Percentiles rank a stretch among this genome's conserved stretches.
These are phyloP conservation scores for Amblyteles armatorius DNA, from an alignment of 2,888 invertebrate species.

Conservation along the genomic window DNA sequence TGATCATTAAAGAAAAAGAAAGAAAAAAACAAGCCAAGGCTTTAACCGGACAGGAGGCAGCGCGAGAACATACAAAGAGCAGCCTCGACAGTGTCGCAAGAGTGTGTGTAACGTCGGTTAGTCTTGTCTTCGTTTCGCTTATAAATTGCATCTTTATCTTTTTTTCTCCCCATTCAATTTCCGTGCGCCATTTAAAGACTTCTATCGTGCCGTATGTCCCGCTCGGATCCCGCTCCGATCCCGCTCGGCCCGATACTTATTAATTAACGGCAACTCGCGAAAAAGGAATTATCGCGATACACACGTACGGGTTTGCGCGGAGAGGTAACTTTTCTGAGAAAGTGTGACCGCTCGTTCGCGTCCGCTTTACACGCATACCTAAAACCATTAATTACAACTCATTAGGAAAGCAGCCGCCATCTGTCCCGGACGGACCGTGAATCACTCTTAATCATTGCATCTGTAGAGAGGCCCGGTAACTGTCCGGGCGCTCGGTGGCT, in stretches of 20 bases:
- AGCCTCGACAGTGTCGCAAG: background rate
- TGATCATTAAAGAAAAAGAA: background rate
- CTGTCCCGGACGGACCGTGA: constrained; percentile 82
- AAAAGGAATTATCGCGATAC: constrained; percentile 53
- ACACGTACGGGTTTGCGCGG: constrained; percentile 28
- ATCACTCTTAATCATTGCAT: constrained; percentile 84
- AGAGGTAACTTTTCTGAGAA: constrained; percentile 67
- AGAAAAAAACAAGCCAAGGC: background rate
- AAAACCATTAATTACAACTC: constrained; percentile 83
- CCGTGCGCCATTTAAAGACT: no score
- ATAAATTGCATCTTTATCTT: no score
- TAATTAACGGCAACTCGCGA: constrained; percentile 31
- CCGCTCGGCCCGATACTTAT: constrained; percentile 12
- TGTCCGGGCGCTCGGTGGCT: constrained; percentile 56
- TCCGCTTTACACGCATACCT: constrained; percentile 78
- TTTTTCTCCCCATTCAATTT: no score
- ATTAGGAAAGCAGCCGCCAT: constrained; percentile 83
- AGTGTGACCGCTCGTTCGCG: constrained; percentile 67
- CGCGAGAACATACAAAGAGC: constrained; percentile 2
- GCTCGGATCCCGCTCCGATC: background rate
- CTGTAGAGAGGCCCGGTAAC: constrained; percentile 74
- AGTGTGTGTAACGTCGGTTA: no score
- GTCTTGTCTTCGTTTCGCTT: no score
- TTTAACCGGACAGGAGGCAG: background rate
- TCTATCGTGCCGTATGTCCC: background rate